These are phyloP conservation scores for Eurystomus glaucurus DNA, from an alignment of 2,797 vertebrate species.

Conservation along the genomic window DNA sequence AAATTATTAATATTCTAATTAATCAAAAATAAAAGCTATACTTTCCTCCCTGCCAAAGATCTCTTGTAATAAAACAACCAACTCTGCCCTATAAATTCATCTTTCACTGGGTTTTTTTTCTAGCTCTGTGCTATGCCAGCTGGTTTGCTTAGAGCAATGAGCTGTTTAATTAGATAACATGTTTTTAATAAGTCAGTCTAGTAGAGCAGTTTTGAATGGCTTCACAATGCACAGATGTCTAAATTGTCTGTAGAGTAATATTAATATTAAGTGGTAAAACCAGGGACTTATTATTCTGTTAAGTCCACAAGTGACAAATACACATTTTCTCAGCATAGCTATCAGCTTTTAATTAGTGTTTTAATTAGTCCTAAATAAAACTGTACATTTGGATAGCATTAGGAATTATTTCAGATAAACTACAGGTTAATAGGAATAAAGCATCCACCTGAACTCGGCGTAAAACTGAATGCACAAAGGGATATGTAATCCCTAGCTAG, in stretches of 20 bases:
- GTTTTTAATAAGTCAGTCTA: slow-evolving; percentile 70
- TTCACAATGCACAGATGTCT: slow-evolving; percentile 62
- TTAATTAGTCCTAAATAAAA: slow-evolving; percentile 41
- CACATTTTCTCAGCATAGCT: not conserved
- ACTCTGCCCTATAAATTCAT: slow-evolving; percentile 46
- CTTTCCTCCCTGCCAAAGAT: slow-evolving; percentile 30
- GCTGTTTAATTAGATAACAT: slow-evolving; percentile 75
- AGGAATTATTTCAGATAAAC: slow-evolving; percentile 24
- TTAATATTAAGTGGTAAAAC: slow-evolving; percentile 50
- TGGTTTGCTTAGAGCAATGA: slow-evolving; percentile 73
- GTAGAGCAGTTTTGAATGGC: slow-evolving; percentile 58
- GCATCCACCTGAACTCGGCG: not conserved
- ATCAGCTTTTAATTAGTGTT: slow-evolving; percentile 28
- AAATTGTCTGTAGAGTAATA: slow-evolving; percentile 53
- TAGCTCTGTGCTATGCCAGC: slow-evolving; percentile 61
- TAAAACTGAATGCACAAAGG: not conserved
- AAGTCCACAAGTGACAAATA: slow-evolving; percentile 5
- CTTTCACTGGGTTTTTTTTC: not conserved
- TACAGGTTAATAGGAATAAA: slow-evolving; percentile 10
- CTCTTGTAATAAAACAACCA: slow-evolving; percentile 2
- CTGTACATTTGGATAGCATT: not conserved
- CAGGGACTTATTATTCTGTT: not conserved
- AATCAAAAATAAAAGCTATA: slow-evolving; percentile 15
- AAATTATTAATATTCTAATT: not conserved
- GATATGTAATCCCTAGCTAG: not conserved